These are phyloP conservation scores for Salminus brasiliensis DNA, from an alignment of 2,113 vertebrate genomes.

Conservation along the genomic window DNA sequence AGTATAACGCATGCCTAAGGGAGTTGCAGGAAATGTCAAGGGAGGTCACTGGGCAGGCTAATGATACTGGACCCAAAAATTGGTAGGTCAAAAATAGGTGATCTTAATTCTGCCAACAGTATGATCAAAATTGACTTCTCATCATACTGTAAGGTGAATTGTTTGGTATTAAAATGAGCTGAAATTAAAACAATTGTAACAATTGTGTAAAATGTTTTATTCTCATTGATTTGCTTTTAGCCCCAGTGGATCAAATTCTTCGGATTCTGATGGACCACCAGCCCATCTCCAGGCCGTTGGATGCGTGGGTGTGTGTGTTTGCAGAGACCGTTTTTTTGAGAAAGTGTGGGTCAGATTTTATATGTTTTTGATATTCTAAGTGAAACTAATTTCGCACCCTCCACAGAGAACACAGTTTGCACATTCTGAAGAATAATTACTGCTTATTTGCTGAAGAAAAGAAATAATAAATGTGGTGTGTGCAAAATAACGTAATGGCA, in stretches of 20 bases:
- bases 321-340: too few relatives aligned
- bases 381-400: too few relatives aligned
- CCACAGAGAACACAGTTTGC: too few relatives aligned
- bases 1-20: constrained; percentile 69
- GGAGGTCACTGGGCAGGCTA: constrained; percentile 2
- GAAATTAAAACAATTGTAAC: neutral
- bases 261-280: constrained; percentile 67
- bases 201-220: neutral
- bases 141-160: neutral
- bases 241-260: constrained; percentile 71
- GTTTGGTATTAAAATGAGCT: neutral
- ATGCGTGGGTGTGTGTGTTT: neutral
- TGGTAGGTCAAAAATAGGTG: too few relatives aligned
- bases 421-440: too few relatives aligned
- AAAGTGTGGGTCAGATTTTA: too few relatives aligned
- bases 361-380: too few relatives aligned
- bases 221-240: constrained; percentile 60
- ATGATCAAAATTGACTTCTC: neutral
- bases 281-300: constrained; percentile 53
- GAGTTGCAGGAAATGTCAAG: constrained; percentile 69
- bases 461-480: too few relatives aligned
- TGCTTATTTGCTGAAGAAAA: too few relatives aligned
- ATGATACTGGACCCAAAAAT: neutral
- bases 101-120: too few relatives aligned
- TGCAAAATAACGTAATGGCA: too few relatives aligned